Conservation (phyloP, 37 sponge, comb jelly and placozoan genomes). For the Geodia barretti region DNA sequence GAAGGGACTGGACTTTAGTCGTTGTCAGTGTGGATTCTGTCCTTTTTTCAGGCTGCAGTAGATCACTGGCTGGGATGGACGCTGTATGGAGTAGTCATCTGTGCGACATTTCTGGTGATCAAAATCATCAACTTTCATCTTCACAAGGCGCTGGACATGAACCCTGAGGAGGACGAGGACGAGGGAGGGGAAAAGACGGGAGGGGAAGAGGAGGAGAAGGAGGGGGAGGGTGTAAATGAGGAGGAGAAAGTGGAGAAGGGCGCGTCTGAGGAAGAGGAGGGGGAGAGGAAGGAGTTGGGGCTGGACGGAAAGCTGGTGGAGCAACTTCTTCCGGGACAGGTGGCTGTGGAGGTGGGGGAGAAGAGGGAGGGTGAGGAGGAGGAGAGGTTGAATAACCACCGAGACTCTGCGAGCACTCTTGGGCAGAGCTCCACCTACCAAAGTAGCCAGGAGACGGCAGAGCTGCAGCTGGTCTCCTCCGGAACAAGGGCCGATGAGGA, state of each 20-base stretch:
- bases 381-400: constrained; percentile 9
- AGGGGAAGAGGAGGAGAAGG: constrained; percentile 10
- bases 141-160: constrained; percentile 63
- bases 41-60: constrained; percentile 14
- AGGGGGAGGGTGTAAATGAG: constrained; percentile 3
- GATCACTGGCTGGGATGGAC: constrained; percentile 52
- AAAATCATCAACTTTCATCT: constrained; percentile 68
- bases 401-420: constrained; percentile 22
- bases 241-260: constrained; percentile 24
- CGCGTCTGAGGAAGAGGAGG: neutral
- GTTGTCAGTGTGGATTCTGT: neutral
- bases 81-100: constrained; percentile 49
- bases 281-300: neutral
- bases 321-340: no score
- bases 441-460: neutral
- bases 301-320: neutral
- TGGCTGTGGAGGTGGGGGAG: neutral
- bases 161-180: constrained; percentile 38
- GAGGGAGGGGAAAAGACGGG: constrained; percentile 16
- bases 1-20: no score
- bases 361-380: neutral
- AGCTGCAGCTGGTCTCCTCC: neutral
- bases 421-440: neutral
- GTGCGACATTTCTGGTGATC: constrained; percentile 32
- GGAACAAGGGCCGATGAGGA: neutral